A percentile compares a stretch with the other conserved stretches of the same genome.
Evolutionary conservation across 2,113 vertebrate genomes (phyloP).

Genomic region (Mellivora capensis): DNA sequence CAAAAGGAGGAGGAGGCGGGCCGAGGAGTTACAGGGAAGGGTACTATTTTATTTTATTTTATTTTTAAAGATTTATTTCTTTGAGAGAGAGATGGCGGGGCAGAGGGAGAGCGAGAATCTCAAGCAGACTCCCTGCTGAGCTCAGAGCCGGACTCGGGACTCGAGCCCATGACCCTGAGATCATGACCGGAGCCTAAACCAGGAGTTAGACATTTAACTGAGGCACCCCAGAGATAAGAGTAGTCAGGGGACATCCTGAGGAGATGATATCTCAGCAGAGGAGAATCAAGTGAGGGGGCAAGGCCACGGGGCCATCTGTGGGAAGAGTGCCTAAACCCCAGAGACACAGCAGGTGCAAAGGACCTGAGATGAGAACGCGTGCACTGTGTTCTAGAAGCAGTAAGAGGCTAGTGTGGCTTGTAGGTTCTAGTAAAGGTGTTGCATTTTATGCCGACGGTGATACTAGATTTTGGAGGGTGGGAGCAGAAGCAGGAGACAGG

Average conservation of each 20-base stretch:
- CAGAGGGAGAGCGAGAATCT: too few species aligned
- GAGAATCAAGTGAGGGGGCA: background rate
- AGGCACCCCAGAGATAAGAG: background rate
- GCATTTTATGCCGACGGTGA: background rate
- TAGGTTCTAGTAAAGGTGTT: background rate
- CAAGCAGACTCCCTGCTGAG: too few species aligned
- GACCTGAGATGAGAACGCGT: background rate
- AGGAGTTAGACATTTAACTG: background rate
- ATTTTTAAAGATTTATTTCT: too few species aligned
- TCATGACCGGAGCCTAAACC: too few species aligned
- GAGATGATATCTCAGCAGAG: background rate
- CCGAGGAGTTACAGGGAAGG: too few species aligned
- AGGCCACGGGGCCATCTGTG: fast-evolving
- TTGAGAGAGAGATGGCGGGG: too few species aligned
- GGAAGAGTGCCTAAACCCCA: background rate
- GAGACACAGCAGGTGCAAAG: background rate
- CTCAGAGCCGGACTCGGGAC: too few species aligned
- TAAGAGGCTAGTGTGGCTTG: background rate
- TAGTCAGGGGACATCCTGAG: background rate
- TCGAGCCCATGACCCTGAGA: too few species aligned
- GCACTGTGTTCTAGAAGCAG: background rate
- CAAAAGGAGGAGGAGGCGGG: too few species aligned
- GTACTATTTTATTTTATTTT: too few species aligned
- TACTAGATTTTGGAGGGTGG: background rate
- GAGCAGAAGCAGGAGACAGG: background rate